Percentiles rank a stretch among this genome's conserved stretches.
Conservation (phyloP, 2,113 vertebrate genomes). For the Heterotis niloticus region DNA sequence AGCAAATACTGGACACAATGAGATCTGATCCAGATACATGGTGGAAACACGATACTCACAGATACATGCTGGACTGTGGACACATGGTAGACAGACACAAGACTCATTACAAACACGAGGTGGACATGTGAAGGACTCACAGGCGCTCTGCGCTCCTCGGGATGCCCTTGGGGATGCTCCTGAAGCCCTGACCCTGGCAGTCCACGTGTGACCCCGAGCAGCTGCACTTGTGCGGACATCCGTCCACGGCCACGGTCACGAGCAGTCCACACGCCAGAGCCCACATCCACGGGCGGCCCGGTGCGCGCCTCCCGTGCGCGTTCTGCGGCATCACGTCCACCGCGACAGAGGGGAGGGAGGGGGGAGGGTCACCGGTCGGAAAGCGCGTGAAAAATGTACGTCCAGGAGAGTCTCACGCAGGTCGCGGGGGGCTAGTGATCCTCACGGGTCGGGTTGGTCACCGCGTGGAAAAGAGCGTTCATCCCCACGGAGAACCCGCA, state of each 20-base stretch:
- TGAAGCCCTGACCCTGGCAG: conserved; percentile 89
- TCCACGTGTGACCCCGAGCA: conserved; percentile 94
- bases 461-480: conserved; percentile 24
- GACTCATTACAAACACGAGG: not conserved
- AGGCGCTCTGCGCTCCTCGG: conserved; percentile 90
- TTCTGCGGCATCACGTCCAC: conserved; percentile 63
- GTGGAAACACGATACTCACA: no score
- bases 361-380: not conserved
- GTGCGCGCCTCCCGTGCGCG: conserved; percentile 53
- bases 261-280: conserved; percentile 61
- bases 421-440: no score
- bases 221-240: conserved; percentile 94
- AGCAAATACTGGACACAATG: no score
- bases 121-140: conserved; percentile 69
- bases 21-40: no score
- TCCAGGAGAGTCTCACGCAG: no score
- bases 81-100: not conserved
- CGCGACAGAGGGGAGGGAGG: not conserved
- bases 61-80: no score
- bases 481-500: conserved; percentile 32
- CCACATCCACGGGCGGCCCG: conserved; percentile 58
- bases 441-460: not conserved
- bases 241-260: conserved; percentile 63
- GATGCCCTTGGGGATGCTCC: conserved; percentile 81
- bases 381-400: not conserved